phyloP scores from a whole-genome alignment of 2,797 vertebrate genomes.

The Pangasius krempfi region DNA sequence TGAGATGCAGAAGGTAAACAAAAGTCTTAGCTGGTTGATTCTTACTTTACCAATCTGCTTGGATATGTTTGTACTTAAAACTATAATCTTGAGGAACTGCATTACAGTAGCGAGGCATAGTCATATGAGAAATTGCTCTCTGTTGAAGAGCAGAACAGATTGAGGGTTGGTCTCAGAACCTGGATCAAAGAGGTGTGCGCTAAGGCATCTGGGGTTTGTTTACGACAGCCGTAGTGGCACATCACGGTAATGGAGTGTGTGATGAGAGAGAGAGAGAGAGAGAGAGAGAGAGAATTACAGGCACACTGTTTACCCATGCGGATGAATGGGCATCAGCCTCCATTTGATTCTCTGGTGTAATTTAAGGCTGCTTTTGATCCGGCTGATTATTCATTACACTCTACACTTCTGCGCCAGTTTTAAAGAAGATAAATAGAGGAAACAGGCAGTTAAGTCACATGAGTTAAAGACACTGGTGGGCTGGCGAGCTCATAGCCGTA shows the following conservation, averaged over 20 bases:
- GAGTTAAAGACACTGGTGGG: constrained; percentile 65
- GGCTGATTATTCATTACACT: constrained; percentile 81
- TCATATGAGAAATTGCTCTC: constrained; percentile 28
- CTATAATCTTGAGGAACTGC: neutral
- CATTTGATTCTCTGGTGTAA: constrained; percentile 78
- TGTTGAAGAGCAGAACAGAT: constrained; percentile 40
- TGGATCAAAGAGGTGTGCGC: constrained; percentile 60
- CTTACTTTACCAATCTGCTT: neutral
- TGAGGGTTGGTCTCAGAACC: constrained; percentile 52
- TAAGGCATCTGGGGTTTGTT: constrained; percentile 80
- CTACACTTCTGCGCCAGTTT: constrained; percentile 70
- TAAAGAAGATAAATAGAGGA: constrained; percentile 80
- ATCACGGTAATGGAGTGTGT: constrained; percentile 81
- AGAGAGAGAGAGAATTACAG: constrained; percentile 72
- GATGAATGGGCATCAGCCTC: constrained; percentile 72
- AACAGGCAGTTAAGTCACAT: constrained; percentile 81
- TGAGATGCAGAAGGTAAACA: neutral
- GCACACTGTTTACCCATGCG: constrained; percentile 63
- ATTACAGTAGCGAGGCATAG: neutral
- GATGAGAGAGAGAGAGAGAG: constrained; percentile 70
- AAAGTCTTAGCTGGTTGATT: neutral
- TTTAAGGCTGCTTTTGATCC: constrained; percentile 77
- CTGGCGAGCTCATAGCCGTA: constrained; percentile 73
- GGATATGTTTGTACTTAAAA: constrained; percentile 17
- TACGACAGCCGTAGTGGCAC: constrained; percentile 79